These are phyloP conservation scores for Simalia tracyae DNA, from an alignment of 2,797 vertebrate species.

Conservation along the genomic window DNA sequence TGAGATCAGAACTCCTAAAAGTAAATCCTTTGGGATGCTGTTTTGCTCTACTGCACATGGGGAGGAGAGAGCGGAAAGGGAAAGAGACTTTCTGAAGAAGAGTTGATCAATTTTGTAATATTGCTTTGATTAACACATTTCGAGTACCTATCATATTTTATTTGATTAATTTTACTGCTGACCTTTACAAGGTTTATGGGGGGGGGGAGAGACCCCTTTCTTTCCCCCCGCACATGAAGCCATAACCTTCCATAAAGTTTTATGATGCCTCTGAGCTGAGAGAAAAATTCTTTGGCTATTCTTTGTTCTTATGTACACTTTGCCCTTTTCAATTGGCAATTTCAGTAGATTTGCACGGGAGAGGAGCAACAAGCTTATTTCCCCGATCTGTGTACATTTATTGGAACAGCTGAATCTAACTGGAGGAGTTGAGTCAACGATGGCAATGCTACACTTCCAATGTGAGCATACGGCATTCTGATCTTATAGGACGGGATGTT, in stretches of 20 bases:
- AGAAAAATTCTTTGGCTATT: neutral
- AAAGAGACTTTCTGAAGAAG: constrained; percentile 59
- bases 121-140: constrained; percentile 59
- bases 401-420: neutral
- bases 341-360: neutral
- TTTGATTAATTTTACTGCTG: constrained; percentile 34
- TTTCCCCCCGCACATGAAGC: neutral
- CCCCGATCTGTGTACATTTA: neutral
- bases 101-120: constrained; percentile 63
- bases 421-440: neutral
- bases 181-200: constrained; percentile 43
- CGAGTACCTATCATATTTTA: constrained; percentile 31
- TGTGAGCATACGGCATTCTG: too few relatives aligned
- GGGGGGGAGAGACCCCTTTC: too few relatives aligned
- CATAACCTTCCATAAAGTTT: neutral
- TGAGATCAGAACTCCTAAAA: constrained; percentile 73
- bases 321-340: neutral
- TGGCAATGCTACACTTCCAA: neutral
- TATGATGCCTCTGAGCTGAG: neutral
- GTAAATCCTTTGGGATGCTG: constrained; percentile 66
- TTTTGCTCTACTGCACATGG: constrained; percentile 55
- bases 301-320: neutral
- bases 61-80: constrained; percentile 28
- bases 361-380: neutral
- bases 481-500: neutral